A percentile compares a stretch with the other conserved stretches of the same genome.
These are phyloP conservation scores for Halesus radiatus DNA, from an alignment of 1,140 invertebrate genomes.

Conservation along the genomic window DNA sequence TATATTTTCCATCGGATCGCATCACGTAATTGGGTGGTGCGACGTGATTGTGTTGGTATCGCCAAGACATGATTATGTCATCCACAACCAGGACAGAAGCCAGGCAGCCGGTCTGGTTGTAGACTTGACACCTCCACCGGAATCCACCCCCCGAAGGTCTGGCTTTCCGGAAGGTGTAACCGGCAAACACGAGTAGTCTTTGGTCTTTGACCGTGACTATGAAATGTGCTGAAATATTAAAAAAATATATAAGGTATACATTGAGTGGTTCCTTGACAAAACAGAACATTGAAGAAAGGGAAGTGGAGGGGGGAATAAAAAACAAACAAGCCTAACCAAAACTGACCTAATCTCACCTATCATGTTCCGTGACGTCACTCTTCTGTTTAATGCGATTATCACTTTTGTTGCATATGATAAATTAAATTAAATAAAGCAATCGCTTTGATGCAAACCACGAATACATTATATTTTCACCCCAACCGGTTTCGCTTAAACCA, in stretches of 20 bases:
- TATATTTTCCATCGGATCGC: neutral
- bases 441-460: no score
- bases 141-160: conserved; percentile 24
- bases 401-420: no score
- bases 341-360: no score
- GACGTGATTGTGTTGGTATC: conserved; percentile 19
- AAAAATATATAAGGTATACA: neutral
- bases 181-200: conserved; percentile 1
- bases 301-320: no score
- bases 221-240: neutral
- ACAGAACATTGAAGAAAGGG: no score
- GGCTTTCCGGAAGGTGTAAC: conserved; percentile 32
- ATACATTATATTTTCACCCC: no score
- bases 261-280: no score
- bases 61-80: neutral
- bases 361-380: no score
- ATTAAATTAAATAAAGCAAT: no score
- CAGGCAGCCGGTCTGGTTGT: neutral
- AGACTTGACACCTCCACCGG: conserved; percentile 26
- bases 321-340: no score
- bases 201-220: neutral
- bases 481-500: no score
- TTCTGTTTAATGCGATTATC: no score
- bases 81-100: conserved; percentile 9
- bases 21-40: neutral